Evolutionary conservation across 1,140 invertebrate species (phyloP), one percentile per base, ranked within the genome.

Genomic region (Saxidomus purpurata): DNA sequence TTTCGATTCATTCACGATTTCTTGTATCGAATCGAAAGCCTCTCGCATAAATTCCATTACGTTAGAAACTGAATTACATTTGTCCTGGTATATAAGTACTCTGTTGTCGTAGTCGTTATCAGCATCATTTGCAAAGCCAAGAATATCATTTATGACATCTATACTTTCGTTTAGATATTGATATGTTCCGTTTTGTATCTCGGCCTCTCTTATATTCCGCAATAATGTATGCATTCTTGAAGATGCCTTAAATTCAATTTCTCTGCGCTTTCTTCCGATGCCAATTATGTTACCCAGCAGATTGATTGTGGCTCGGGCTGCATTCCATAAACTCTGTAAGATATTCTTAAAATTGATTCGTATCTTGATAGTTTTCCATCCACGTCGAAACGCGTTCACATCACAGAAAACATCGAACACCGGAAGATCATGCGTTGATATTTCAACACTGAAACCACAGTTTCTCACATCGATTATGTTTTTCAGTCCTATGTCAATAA

Each of bases 361-460:
- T n/a, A 89, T 52, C 13, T 19, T 63, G 1, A 85, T 63, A 25
- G 71, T 85, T 49, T 81, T 79, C 83, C 83, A 90, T 4, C 89
- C 89, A 19, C 74, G 31, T 49, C 67, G 9, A 40, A 90, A 90
- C 22, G 84, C 76, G 63, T 90, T 90, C 3, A 90, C 40, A n/a
- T 90, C 89, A 34, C 89, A 90, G n/a, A 55, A 86, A 25, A 90
- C 47, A n/a, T 90, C 89, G 43, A 90, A 90, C 3, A 87, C 49
- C 22, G 76, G 67, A 22, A 81, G 52, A 52, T 86, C 82, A 28
- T 36, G 36, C 38, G 84, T 90, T 52, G 69, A 59, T 17, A 90
- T 22, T 71, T 90, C 55, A 63, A 87, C 38, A 36, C 59, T 43
- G 49, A 90, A 90, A 9, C 89, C 89, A 80, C 89, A 90, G 28